These are phyloP conservation scores for Pelmatolapia mariae DNA, from an alignment of 2,113 vertebrate genomes.

Conservation along the genomic window DNA sequence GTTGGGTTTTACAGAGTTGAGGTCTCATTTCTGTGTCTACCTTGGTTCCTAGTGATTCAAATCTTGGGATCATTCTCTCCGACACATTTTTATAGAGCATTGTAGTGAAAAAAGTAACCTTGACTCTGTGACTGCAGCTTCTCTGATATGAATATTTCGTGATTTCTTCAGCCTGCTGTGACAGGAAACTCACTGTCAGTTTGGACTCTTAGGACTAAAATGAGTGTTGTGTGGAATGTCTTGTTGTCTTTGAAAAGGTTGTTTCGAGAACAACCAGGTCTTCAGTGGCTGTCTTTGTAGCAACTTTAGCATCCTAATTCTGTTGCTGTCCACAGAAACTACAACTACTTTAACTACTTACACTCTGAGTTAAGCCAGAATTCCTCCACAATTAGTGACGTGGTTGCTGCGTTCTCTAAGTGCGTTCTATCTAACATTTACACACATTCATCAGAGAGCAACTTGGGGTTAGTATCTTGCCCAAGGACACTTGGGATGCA, in stretches of 20 bases:
- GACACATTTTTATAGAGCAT: neutral
- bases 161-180: neutral
- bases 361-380: neutral
- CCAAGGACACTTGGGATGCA: neutral
- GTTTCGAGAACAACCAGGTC: neutral
- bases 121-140: neutral
- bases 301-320: neutral
- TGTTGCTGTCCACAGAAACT: neutral
- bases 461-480: neutral
- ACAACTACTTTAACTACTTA: neutral
- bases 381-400: neutral
- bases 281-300: neutral
- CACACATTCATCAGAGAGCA: neutral
- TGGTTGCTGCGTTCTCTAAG: neutral
- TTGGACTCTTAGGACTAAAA: neutral
- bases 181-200: neutral
- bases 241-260: neutral
- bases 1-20: neutral
- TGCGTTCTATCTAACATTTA: neutral
- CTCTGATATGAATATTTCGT: fast-evolving
- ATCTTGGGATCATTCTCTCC: neutral
- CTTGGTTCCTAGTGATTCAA: neutral
- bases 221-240: neutral
- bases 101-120: neutral
- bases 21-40: neutral